Percentiles rank a stretch among this genome's conserved stretches.
Evolutionary conservation across 2,797 vertebrate genomes (phyloP).

Genomic region (Argya squamiceps): DNA sequence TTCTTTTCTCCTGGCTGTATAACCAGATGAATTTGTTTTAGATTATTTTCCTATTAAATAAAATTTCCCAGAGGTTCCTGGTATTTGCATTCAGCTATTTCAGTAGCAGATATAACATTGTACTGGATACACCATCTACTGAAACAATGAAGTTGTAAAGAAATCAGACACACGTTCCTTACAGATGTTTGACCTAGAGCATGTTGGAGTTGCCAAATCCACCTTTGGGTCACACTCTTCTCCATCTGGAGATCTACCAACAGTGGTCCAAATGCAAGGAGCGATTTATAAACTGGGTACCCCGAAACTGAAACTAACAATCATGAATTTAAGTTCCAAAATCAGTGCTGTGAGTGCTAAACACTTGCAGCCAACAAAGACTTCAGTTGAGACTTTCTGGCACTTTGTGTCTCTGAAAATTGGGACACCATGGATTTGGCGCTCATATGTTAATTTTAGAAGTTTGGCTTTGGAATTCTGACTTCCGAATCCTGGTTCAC

Average conservation of each 20-base stretch:
- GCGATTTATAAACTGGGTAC: slow-evolving; percentile 37
- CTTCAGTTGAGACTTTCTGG: not conserved
- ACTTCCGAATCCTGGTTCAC: not conserved
- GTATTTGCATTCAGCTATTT: slow-evolving; percentile 60
- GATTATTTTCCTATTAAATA: slow-evolving; percentile 70
- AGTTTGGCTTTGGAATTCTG: not conserved
- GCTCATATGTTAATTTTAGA: not conserved
- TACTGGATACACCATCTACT: slow-evolving; percentile 28
- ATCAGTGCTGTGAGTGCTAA: slow-evolving; percentile 1
- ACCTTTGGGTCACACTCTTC: slow-evolving; percentile 47
- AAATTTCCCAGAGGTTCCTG: slow-evolving; percentile 67
- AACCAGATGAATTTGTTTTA: slow-evolving; percentile 57
- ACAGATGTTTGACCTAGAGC: slow-evolving; percentile 58
- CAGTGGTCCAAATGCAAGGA: not conserved
- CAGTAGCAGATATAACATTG: slow-evolving; percentile 58
- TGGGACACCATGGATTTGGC: not conserved
- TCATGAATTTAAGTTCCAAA: not conserved
- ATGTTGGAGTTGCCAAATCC: slow-evolving; percentile 22
- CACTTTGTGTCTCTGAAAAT: not conserved
- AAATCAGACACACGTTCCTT: slow-evolving; percentile 49
- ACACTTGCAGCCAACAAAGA: not conserved
- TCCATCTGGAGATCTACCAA: slow-evolving; percentile 31
- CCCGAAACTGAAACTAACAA: not conserved
- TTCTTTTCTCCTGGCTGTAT: slow-evolving; percentile 48
- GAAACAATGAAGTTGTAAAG: slow-evolving; percentile 41